Evolutionary conservation across 2,888 invertebrate genomes (phyloP).

Genomic region (Rhagium mordax): DNA sequence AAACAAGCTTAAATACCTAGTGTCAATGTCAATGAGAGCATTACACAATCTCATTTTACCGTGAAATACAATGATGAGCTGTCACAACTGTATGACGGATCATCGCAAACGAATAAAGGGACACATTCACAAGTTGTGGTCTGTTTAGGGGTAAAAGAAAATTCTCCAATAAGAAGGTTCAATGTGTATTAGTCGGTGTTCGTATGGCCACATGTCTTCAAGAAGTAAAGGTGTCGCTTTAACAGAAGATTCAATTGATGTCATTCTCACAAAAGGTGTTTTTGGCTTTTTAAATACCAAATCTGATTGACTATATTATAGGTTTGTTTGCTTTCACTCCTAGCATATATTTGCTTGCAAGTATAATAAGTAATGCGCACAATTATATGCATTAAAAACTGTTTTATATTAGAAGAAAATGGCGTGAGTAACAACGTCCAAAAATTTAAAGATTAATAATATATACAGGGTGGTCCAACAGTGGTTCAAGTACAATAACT

Average conservation of each 20-base stretch:
- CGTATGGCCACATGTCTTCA: conserved; percentile 36
- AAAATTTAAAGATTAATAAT: too few relatives aligned
- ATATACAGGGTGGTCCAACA: too few relatives aligned
- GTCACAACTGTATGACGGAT: conserved; percentile 66
- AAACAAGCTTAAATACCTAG: conserved; percentile 46
- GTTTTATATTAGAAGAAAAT: too few relatives aligned
- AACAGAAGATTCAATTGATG: not conserved
- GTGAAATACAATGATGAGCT: conserved; percentile 61
- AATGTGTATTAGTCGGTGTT: conserved; percentile 32
- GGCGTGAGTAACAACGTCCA: too few relatives aligned
- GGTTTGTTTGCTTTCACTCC: too few relatives aligned
- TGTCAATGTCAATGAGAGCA: conserved; percentile 57
- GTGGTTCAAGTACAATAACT: too few relatives aligned
- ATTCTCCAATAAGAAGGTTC: conserved; percentile 41
- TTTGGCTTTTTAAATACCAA: not conserved
- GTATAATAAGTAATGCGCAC: too few relatives aligned
- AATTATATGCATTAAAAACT: too few relatives aligned
- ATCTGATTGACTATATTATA: not conserved
- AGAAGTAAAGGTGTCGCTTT: conserved; percentile 14
- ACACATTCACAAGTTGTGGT: conserved; percentile 52
- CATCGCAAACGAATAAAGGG: conserved; percentile 51
- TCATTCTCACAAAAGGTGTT: not conserved
- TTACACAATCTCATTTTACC: conserved; percentile 61
- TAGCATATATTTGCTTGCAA: too few relatives aligned
- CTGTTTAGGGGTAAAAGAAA: conserved; percentile 41